These are phyloP conservation scores for Dinothrombium tinctorium DNA, from an alignment of 1,140 invertebrate genomes.

Conservation along the genomic window DNA sequence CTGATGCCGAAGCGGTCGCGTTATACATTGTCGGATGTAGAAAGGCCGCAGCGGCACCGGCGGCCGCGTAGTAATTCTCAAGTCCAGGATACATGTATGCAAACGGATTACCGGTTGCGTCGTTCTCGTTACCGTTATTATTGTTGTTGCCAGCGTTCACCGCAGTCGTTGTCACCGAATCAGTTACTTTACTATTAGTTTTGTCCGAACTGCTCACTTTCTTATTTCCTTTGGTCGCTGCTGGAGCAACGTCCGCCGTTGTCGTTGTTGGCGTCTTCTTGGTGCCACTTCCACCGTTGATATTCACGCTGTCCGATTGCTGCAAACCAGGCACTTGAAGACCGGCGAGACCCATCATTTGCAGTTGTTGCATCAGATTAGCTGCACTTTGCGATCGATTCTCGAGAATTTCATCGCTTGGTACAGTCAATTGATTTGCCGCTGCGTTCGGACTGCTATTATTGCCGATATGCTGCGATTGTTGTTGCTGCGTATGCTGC, in stretches of 20 bases:
- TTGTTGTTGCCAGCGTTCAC: not conserved
- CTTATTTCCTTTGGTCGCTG: not conserved
- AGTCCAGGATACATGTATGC: not conserved
- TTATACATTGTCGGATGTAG: not conserved
- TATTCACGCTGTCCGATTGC: no score
- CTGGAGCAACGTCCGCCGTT: not conserved
- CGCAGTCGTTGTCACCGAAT: no score
- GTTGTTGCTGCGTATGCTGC: not conserved
- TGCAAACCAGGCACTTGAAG: not conserved
- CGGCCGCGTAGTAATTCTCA: not conserved
- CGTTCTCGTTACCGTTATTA: no score
- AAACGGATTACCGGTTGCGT: not conserved
- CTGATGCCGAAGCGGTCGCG: not conserved
- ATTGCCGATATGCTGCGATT: not conserved
- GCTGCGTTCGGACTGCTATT: no score
- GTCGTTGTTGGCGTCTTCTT: not conserved
- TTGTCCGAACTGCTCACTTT: no score
- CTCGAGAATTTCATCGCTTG: not conserved
- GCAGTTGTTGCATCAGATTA: constrained; percentile 1
- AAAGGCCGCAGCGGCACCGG: not conserved
- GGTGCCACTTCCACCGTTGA: not conserved
- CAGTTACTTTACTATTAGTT: not conserved
- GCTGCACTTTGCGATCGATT: not conserved
- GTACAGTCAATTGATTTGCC: not conserved
- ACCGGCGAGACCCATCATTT: constrained; percentile 1